These are phyloP conservation scores for Parazoanthus swiftii DNA, from an alignment of 92 coral and sea anemone species.

Conservation along the genomic window DNA sequence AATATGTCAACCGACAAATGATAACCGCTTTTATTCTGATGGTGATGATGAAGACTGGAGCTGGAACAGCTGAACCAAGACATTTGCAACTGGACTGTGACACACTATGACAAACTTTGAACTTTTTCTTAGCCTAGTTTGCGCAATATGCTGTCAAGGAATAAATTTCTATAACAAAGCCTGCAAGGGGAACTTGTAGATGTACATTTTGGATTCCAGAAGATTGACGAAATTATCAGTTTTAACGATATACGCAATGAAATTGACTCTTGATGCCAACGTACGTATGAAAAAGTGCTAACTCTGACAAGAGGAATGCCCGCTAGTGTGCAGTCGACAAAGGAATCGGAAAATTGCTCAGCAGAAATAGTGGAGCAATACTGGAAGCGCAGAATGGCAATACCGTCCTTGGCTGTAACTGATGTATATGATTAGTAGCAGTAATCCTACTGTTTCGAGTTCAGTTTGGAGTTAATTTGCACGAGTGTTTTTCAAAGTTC, in stretches of 20 bases:
- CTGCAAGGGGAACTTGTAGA: slow-evolving; percentile 36
- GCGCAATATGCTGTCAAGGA: slow-evolving; percentile 11
- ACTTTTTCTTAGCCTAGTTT: slow-evolving; percentile 37
- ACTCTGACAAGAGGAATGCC: slow-evolving; percentile 28
- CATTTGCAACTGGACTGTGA: slow-evolving; percentile 40
- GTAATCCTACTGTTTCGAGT: no score
- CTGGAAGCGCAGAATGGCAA: slow-evolving; percentile 45
- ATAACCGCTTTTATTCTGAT: slow-evolving; percentile 8
- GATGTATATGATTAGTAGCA: no score
- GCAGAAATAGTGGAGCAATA: slow-evolving; percentile 43
- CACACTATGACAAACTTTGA: slow-evolving; percentile 22
- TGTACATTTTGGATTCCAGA: slow-evolving; percentile 41
- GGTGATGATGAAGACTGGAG: slow-evolving; percentile 26
- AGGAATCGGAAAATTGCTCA: slow-evolving; percentile 38
- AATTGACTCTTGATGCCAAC: slow-evolving; percentile 10
- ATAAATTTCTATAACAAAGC: slow-evolving; percentile 3
- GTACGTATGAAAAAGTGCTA: slow-evolving; percentile 2
- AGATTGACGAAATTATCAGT: slow-evolving; percentile 24
- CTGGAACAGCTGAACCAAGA: slow-evolving; percentile 37
- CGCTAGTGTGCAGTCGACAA: slow-evolving; percentile 39
- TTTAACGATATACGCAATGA: slow-evolving; percentile 15
- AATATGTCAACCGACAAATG: neutral
- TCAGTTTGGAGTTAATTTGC: no score
- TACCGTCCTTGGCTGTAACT: slow-evolving; percentile 34
- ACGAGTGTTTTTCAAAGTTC: no score